Conservation (phyloP, 2,113 vertebrate species). For the Thryonomys swinderianus region DNA sequence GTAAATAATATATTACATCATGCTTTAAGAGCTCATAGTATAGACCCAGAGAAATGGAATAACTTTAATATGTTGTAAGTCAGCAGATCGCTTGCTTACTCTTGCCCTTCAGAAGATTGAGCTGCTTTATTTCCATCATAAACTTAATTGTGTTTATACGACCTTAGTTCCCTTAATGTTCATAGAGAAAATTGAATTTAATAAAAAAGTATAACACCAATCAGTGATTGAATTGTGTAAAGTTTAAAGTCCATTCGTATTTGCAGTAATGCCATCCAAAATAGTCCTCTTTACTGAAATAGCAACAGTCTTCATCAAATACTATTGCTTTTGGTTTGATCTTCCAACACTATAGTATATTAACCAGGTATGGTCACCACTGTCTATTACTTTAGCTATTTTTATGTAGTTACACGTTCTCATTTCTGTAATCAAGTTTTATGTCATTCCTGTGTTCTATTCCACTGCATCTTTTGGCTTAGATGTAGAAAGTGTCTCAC, state of each 20-base stretch:
- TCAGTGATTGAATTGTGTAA: not conserved
- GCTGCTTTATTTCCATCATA: slow-evolving; percentile 4
- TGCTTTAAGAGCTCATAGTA: not conserved
- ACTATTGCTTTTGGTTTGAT: not conserved
- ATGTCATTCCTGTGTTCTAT: not conserved
- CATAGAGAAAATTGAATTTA: not conserved
- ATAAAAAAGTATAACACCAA: not conserved
- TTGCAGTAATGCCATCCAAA: not conserved
- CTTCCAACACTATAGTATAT: not conserved
- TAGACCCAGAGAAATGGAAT: not conserved
- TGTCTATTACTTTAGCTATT: not conserved
- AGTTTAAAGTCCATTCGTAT: slow-evolving; percentile 41
- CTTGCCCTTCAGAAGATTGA: not conserved
- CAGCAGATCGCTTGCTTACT: not conserved
- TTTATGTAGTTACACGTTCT: not conserved
- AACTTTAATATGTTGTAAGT: not conserved
- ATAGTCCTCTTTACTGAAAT: not conserved
- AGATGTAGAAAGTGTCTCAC: not conserved
- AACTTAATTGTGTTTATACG: not conserved
- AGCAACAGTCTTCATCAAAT: not conserved
- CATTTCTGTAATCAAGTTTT: slow-evolving; percentile 19
- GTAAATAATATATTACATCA: not conserved
- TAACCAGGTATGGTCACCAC: not conserved
- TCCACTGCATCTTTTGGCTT: slow-evolving; percentile 27
- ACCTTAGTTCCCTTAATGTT: not conserved